Conservation (phyloP, 2,888 invertebrate genomes). For the Sesamia inferens region DNA sequence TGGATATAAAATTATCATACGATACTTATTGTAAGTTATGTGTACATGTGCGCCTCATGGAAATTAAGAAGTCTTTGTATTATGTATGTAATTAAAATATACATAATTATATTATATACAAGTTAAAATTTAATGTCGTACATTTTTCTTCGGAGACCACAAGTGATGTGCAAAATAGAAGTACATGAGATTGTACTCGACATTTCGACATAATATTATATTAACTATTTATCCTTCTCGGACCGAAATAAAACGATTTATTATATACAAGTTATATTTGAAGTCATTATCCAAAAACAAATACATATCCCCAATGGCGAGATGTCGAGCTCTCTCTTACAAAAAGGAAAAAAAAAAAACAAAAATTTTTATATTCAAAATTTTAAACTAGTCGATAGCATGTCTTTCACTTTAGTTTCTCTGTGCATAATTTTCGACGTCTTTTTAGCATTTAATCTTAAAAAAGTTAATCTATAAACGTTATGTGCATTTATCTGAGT, state of each 20-base stretch:
- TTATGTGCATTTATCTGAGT: constrained; percentile 86
- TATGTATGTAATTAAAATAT: constrained; percentile 89
- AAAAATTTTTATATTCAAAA: constrained; percentile 89
- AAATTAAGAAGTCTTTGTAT: constrained; percentile 89
- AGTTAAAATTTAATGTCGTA: constrained; percentile 86
- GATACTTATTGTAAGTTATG: constrained; percentile 86
- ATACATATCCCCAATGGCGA: constrained; percentile 88
- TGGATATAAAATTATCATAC: constrained; percentile 89
- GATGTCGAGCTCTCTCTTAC: constrained; percentile 81
- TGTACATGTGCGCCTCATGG: constrained; percentile 89
- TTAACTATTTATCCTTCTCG: constrained; percentile 65
- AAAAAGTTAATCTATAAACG: constrained; percentile 79
- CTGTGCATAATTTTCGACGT: constrained; percentile 86
- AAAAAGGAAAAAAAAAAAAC: constrained; percentile 71
- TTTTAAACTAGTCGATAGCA: constrained; percentile 88
- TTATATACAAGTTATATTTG: constrained; percentile 62
- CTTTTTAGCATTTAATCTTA: constrained; percentile 85
- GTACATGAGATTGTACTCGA: constrained; percentile 77
- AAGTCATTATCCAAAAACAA: constrained; percentile 72
- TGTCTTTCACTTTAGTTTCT: constrained; percentile 81
- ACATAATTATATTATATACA: constrained; percentile 89
- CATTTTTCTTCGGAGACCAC: constrained; percentile 87
- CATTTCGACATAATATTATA: constrained; percentile 79
- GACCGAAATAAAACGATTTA: constrained; percentile 63
- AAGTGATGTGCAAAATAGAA: constrained; percentile 81